Evolutionary conservation across 2,797 vertebrate species (phyloP).

Genomic region (Lepus townsendii): DNA sequence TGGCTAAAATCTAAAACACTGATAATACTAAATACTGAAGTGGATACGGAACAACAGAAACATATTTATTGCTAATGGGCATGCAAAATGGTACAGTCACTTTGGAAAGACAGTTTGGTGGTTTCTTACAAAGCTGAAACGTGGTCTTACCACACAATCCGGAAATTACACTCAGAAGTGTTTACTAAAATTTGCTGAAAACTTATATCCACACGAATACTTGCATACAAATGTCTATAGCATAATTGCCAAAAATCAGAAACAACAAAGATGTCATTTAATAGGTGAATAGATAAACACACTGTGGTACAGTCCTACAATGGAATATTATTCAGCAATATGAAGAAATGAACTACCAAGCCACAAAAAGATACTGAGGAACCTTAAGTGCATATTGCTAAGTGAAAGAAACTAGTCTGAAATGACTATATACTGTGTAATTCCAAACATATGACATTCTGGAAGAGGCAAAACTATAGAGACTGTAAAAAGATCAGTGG

Average conservation of each 20-base stretch:
- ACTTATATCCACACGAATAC: conserved; percentile 16
- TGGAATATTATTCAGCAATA: conserved; percentile 52
- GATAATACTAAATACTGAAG: not conserved
- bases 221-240: conserved; percentile 18
- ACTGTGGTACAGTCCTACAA: not conserved
- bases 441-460: not conserved
- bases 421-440: not conserved
- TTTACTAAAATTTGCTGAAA: conserved; percentile 51
- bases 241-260: conserved; percentile 20
- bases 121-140: conserved; percentile 47
- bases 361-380: conserved; percentile 17
- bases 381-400: conserved; percentile 31
- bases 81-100: conserved; percentile 27
- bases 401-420: conserved; percentile 60
- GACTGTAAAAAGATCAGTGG: not conserved
- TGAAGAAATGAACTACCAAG: conserved; percentile 58
- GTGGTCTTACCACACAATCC: conserved; percentile 2
- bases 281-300: conserved; percentile 43
- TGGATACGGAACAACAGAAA: not conserved
- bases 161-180: not conserved
- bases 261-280: conserved; percentile 51
- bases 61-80: not conserved
- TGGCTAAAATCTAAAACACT: conserved; percentile 28
- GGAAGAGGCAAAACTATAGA: conserved; percentile 51
- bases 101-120: not conserved